Evolutionary conservation across 2,888 invertebrate species (phyloP).

Genomic region (Drosophila rellima): DNA sequence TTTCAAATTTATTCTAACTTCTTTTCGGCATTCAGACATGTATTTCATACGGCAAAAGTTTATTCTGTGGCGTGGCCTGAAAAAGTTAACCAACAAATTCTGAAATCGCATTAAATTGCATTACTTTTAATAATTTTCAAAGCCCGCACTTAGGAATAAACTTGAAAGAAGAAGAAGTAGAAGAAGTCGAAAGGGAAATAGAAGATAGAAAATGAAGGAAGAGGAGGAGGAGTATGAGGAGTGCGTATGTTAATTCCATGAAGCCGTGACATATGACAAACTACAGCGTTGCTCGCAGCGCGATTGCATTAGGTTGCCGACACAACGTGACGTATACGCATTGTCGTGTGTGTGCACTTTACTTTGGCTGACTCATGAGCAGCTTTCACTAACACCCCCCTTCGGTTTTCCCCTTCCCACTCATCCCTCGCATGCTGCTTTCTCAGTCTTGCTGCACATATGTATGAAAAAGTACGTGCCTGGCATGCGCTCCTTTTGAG

Average conservation of each 20-base stretch:
- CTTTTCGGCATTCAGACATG: neutral
- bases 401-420: neutral
- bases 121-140: slow-evolving; percentile 56
- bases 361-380: slow-evolving; percentile 59
- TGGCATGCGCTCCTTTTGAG: slow-evolving; percentile 42
- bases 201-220: neutral
- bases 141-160: slow-evolving; percentile 32
- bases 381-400: slow-evolving; percentile 35
- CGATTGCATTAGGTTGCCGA: slow-evolving; percentile 67
- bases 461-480: slow-evolving; percentile 58
- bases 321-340: slow-evolving; percentile 77
- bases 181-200: neutral
- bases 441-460: neutral
- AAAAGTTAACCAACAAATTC: slow-evolving; percentile 45
- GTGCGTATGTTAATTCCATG: slow-evolving; percentile 65
- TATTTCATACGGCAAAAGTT: slow-evolving; percentile 2
- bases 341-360: slow-evolving; percentile 68
- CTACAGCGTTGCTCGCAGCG: slow-evolving; percentile 36
- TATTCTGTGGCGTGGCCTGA: slow-evolving; percentile 6
- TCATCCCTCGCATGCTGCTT: no score
- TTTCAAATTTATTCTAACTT: neutral
- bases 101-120: slow-evolving; percentile 50
- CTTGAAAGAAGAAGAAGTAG: slow-evolving; percentile 5
- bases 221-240: neutral
- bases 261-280: slow-evolving; percentile 61